phyloP scores from a whole-genome alignment of 2,888 invertebrate genomes.

The Lepas anatifera region DNA sequence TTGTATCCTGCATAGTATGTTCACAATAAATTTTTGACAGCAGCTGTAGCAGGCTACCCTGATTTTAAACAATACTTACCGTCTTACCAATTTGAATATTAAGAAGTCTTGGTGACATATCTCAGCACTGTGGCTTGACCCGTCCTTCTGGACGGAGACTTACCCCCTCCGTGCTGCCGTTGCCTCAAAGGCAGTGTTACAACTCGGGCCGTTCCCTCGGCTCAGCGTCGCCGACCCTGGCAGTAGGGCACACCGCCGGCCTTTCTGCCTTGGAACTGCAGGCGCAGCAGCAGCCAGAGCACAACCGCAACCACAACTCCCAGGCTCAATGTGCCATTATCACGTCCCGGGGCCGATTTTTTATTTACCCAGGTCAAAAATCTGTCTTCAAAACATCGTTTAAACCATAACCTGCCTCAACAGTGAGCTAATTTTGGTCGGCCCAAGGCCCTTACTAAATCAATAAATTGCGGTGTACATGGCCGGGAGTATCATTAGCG shows the following conservation, averaged over 20 bases:
- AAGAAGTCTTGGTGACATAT: no score
- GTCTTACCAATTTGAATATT: no score
- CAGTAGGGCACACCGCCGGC: neutral
- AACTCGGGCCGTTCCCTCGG: neutral
- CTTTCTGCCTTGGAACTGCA: neutral
- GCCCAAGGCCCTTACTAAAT: neutral
- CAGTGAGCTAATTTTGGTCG: slow-evolving; percentile 9
- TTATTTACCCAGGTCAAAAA: slow-evolving; percentile 11
- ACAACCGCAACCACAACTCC: neutral
- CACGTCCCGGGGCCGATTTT: neutral
- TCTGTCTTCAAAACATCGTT: slow-evolving; percentile 8
- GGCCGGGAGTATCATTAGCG: neutral
- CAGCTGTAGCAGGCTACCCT: no score
- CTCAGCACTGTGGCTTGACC: no score
- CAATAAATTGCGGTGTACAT: slow-evolving; percentile 6
- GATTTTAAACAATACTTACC: no score
- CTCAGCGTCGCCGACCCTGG: neutral
- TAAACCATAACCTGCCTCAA: slow-evolving; percentile 10
- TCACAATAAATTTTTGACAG: no score
- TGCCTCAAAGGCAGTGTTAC: no score
- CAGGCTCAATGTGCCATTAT: slow-evolving; percentile 8
- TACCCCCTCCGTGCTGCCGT: no score
- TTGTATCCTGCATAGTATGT: no score
- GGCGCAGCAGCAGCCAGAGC: no score
- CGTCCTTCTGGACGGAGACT: no score